phyloP scores from a whole-genome alignment of 2,888 invertebrate genomes.

The Cheilosia soror region DNA sequence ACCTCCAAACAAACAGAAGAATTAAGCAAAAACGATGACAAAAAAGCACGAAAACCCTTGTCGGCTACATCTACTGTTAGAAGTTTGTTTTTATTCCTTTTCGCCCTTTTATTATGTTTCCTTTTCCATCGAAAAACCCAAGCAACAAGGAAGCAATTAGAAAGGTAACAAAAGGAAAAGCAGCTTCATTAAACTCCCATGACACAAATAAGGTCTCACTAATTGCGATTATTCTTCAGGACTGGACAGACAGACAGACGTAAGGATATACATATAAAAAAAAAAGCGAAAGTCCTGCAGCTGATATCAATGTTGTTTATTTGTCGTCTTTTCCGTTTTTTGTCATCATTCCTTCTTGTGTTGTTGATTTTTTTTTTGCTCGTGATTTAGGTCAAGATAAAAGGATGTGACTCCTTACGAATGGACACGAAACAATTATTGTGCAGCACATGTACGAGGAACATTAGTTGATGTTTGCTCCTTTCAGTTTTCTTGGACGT shows the following conservation, averaged over 20 bases:
- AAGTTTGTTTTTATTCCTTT: not conserved
- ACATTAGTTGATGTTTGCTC: constrained; percentile 28
- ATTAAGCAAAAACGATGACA: constrained; percentile 15
- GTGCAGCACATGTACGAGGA: constrained; percentile 39
- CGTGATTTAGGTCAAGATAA: constrained; percentile 48
- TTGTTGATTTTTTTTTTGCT: constrained; percentile 8
- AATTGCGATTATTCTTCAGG: constrained; percentile 49
- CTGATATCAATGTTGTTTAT: constrained; percentile 24
- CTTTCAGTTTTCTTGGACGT: not conserved
- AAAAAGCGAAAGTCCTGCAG: constrained; percentile 16
- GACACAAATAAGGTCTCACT: constrained; percentile 63
- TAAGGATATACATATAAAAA: not conserved
- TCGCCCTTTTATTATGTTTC: constrained; percentile 1
- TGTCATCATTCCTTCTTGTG: not conserved
- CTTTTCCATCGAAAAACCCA: constrained; percentile 23
- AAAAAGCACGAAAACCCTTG: constrained; percentile 4
- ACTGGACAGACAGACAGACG: constrained; percentile 1
- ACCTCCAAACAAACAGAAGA: constrained; percentile 22
- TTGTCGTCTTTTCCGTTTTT: not conserved
- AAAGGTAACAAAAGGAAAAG: constrained; percentile 52
- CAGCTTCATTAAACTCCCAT: constrained; percentile 65
- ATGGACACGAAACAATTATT: constrained; percentile 27
- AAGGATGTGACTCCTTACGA: constrained; percentile 29
- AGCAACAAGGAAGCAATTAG: constrained; percentile 58
- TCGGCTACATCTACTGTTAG: not conserved